Evolutionary conservation across 2,113 vertebrate species (phyloP).

Genomic region (Rhagologus leucostigma): DNA sequence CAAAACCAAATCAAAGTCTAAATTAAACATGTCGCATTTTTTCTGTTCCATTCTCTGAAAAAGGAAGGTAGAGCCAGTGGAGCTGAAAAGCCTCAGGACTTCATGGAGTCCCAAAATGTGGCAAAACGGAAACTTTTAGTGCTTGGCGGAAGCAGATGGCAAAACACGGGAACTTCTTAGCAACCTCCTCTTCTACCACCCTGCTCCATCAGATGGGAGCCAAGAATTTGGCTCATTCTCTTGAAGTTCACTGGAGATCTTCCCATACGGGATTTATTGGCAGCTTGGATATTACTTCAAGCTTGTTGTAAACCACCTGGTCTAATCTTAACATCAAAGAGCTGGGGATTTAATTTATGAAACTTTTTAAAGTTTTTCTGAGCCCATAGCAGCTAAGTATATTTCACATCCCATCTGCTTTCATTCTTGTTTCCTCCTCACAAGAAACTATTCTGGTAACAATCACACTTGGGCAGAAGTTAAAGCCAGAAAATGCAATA

Average conservation of each 20-base stretch:
- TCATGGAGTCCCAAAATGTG: not conserved
- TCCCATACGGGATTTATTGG: constrained; percentile 6
- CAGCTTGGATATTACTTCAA: constrained; percentile 15
- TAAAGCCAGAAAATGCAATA: not conserved
- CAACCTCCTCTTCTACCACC: not conserved
- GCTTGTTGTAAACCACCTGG: constrained; percentile 29
- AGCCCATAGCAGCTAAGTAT: not conserved
- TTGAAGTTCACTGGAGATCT: constrained; percentile 14
- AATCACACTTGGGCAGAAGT: not conserved
- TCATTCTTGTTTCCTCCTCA: constrained; percentile 1
- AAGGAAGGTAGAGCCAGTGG: not conserved
- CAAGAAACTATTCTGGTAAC: constrained; percentile 19
- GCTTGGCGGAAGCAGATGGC: not conserved
- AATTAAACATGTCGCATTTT: not conserved
- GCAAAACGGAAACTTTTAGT: not conserved
- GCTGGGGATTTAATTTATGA: not conserved
- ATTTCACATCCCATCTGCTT: constrained; percentile 43
- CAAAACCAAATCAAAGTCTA: not conserved
- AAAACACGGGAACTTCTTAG: not conserved
- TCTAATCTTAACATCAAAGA: constrained; percentile 19
- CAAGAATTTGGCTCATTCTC: not conserved
- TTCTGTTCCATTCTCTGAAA: not conserved
- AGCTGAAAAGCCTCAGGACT: not conserved
- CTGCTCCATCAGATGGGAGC: not conserved
- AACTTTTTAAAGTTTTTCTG: not conserved